phyloP scores from a whole-genome alignment of 2,113 vertebrate species.

The Misgurnus anguillicaudatus region DNA sequence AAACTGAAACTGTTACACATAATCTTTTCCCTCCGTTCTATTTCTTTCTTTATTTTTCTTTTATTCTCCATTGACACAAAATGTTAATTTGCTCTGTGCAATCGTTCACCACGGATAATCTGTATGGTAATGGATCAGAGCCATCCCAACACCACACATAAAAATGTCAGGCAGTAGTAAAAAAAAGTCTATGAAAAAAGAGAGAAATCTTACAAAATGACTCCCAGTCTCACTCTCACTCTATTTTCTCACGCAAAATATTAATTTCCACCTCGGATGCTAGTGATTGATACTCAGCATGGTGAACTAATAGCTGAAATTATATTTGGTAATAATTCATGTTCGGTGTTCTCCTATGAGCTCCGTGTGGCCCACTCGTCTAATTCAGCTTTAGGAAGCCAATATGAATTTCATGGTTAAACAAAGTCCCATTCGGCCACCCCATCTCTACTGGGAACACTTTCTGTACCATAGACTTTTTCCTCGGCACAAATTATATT shows the following conservation, averaged over 20 bases:
- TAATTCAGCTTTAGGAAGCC: slow-evolving; percentile 91
- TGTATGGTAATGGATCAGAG: slow-evolving; percentile 77
- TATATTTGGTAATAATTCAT: slow-evolving; percentile 98
- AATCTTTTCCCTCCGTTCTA: slow-evolving; percentile 69
- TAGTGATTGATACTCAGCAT: slow-evolving; percentile 88
- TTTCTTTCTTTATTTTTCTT: slow-evolving; percentile 50
- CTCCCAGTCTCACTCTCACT: slow-evolving; percentile 75
- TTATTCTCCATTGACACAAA: slow-evolving; percentile 57
- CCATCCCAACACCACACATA: slow-evolving; percentile 79
- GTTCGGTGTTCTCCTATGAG: slow-evolving; percentile 85
- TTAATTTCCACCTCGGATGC: slow-evolving; percentile 91
- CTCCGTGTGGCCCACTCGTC: slow-evolving; percentile 82
- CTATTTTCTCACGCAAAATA: slow-evolving; percentile 81
- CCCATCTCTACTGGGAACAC: slow-evolving; percentile 79
- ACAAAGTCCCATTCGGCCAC: slow-evolving; percentile 75
- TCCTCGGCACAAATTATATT: slow-evolving; percentile 38
- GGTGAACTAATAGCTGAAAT: slow-evolving; percentile 93
- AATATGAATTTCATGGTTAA: slow-evolving; percentile 83
- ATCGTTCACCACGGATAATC: slow-evolving; percentile 69
- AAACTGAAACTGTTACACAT: slow-evolving; percentile 65
- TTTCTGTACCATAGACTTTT: slow-evolving; percentile 48
- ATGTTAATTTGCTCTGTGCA: slow-evolving; percentile 67
- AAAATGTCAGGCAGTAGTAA: slow-evolving; percentile 81
- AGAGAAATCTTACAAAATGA: slow-evolving; percentile 67
- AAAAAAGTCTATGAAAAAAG: slow-evolving; percentile 61